A percentile compares a stretch with the other conserved stretches of the same genome.
These are phyloP conservation scores for Ips nitidus DNA, from an alignment of 1,140 invertebrate species.

Conservation along the genomic window DNA sequence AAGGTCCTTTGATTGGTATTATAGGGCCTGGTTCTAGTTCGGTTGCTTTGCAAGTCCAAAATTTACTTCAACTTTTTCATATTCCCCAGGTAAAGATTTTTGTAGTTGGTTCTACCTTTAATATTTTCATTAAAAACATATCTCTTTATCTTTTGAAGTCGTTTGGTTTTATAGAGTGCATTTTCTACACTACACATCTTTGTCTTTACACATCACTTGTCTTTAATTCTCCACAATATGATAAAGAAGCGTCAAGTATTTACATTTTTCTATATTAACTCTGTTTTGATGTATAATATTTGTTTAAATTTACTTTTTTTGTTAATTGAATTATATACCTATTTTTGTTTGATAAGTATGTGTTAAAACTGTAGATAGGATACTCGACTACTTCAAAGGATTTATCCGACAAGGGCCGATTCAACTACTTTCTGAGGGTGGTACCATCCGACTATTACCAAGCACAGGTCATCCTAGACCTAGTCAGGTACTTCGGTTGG, in stretches of 20 bases:
- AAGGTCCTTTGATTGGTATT: constrained; percentile 65
- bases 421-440: constrained; percentile 78
- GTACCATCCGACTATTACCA: constrained; percentile 83
- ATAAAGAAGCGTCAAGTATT: no score
- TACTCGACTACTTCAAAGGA: constrained; percentile 80
- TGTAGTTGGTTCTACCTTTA: not conserved
- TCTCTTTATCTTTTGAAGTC: no score
- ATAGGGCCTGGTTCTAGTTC: constrained; percentile 71
- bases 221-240: no score
- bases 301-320: no score
- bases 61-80: constrained; percentile 72
- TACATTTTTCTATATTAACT: no score
- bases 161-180: no score
- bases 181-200: no score
- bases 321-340: no score
- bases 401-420: constrained; percentile 76
- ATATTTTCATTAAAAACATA: no score
- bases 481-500: constrained; percentile 76
- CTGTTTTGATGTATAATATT: no score
- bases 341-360: not conserved
- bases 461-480: constrained; percentile 73
- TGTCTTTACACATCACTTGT: no score
- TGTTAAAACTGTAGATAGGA: constrained; percentile 50
- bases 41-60: constrained; percentile 76
- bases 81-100: constrained; percentile 56